A percentile compares a stretch with the other conserved stretches of the same genome.
Conservation (phyloP, 1,140 invertebrate species). For the Paraescarpia echinospica region DNA sequence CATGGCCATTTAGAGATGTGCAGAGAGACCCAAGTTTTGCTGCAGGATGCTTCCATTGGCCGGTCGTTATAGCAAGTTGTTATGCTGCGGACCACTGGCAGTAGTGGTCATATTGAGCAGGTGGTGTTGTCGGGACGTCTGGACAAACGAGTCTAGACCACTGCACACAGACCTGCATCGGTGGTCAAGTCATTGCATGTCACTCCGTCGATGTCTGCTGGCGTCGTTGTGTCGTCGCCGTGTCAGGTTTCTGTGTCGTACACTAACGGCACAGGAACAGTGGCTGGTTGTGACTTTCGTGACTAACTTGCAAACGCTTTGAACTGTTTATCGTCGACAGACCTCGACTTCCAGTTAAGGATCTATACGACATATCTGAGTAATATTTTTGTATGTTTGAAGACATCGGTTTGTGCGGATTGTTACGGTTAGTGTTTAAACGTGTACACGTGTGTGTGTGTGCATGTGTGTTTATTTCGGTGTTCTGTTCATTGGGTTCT, state of each 20-base stretch:
- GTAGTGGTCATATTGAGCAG: neutral
- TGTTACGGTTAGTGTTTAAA: neutral
- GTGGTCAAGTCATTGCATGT: neutral
- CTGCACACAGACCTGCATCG: neutral
- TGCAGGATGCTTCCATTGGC: neutral
- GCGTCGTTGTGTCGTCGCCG: neutral
- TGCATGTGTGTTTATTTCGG: neutral
- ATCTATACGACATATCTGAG: neutral
- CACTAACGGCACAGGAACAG: neutral
- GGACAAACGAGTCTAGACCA: neutral
- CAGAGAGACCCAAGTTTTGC: neutral
- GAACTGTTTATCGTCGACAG: neutral
- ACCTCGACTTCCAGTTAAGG: neutral
- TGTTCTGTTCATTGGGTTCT: neutral
- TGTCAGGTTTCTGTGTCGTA: neutral
- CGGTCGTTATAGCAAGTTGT: neutral
- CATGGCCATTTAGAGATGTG: neutral
- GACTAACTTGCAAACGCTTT: neutral
- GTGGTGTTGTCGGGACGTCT: neutral
- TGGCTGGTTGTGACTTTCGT: neutral
- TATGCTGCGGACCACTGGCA: neutral
- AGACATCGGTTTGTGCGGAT: neutral
- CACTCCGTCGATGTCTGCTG: neutral
- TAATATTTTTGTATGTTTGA: constrained; percentile 2
- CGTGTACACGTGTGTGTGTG: neutral